A percentile compares a stretch with the other conserved stretches of the same genome.
phyloP scores from a whole-genome alignment of 2,888 invertebrate species.

The Rotaria magnacalcarata region DNA sequence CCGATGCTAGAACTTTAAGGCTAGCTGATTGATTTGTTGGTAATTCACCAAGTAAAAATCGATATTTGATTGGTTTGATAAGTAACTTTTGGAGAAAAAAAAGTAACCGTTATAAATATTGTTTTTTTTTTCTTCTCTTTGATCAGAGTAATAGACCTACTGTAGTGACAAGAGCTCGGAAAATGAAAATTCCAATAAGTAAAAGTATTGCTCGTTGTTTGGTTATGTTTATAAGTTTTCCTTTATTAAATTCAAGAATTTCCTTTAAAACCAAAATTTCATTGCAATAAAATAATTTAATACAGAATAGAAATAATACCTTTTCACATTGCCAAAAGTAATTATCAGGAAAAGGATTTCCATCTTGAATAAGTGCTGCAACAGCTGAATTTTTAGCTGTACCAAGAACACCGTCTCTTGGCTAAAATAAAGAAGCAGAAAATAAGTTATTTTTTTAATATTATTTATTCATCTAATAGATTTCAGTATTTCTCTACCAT shows the following conservation, averaged over 20 bases:
- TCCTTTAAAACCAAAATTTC: slow-evolving; percentile 48
- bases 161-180: slow-evolving; percentile 54
- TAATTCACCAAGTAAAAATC: slow-evolving; percentile 51
- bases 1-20: slow-evolving; percentile 52
- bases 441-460: neutral
- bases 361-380: slow-evolving; percentile 53
- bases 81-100: slow-evolving; percentile 50
- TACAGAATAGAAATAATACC: slow-evolving; percentile 48
- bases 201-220: slow-evolving; percentile 52
- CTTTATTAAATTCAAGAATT: slow-evolving; percentile 51
- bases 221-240: slow-evolving; percentile 51
- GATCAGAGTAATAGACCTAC: slow-evolving; percentile 47
- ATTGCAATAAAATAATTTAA: neutral
- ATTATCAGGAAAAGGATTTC: slow-evolving; percentile 54
- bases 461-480: too few relatives aligned
- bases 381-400: slow-evolving; percentile 54
- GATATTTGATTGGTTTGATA: slow-evolving; percentile 55
- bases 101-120: neutral
- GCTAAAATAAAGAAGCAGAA: slow-evolving; percentile 48
- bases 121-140: neutral
- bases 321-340: slow-evolving; percentile 56
- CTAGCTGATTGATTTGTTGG: slow-evolving; percentile 51
- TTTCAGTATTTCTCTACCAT: neutral
- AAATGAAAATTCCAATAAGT: slow-evolving; percentile 53
- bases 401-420: slow-evolving; percentile 54